Evolutionary conservation across 2,888 invertebrate genomes (phyloP).

Genomic region (Mesorhabditis sp.): DNA sequence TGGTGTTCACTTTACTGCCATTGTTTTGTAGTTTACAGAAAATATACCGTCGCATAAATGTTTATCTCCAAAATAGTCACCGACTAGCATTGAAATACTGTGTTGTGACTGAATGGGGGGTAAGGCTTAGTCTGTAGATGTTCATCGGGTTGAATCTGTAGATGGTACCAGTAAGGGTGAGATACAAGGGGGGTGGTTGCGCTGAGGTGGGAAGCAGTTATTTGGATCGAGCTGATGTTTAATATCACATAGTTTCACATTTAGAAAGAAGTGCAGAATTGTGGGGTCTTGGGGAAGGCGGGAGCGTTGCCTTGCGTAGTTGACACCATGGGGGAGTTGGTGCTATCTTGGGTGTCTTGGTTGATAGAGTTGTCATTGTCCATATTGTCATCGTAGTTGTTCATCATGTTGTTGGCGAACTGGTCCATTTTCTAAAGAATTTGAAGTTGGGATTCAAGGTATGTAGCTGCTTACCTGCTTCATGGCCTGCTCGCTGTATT

Average conservation of each 20-base stretch:
- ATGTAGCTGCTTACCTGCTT: not conserved
- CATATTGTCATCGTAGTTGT: not conserved
- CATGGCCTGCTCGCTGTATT: not conserved
- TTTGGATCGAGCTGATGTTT: too few relatives aligned
- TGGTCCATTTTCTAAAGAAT: not conserved
- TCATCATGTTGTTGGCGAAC: constrained; percentile 4
- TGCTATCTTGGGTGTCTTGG: not conserved
- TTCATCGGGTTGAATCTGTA: too few relatives aligned
- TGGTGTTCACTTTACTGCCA: too few relatives aligned
- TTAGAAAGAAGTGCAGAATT: constrained; percentile 4
- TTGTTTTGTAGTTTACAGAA: too few relatives aligned
- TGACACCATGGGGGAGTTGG: not conserved
- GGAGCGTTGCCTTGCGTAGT: not conserved
- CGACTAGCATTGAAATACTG: too few relatives aligned
- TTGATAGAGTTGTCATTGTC: not conserved
- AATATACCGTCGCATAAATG: too few relatives aligned
- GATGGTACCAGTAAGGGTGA: too few relatives aligned
- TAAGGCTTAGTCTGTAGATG: too few relatives aligned
- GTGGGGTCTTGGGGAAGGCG: not conserved
- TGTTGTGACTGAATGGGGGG: too few relatives aligned
- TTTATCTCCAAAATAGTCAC: too few relatives aligned
- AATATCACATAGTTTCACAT: not conserved
- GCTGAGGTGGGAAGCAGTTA: too few relatives aligned
- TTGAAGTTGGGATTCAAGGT: not conserved
- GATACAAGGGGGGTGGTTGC: too few relatives aligned